Percentiles rank a stretch among this genome's conserved stretches.
Conservation (phyloP, 2,113 vertebrate genomes). For the Paedocypris sp. region DNA sequence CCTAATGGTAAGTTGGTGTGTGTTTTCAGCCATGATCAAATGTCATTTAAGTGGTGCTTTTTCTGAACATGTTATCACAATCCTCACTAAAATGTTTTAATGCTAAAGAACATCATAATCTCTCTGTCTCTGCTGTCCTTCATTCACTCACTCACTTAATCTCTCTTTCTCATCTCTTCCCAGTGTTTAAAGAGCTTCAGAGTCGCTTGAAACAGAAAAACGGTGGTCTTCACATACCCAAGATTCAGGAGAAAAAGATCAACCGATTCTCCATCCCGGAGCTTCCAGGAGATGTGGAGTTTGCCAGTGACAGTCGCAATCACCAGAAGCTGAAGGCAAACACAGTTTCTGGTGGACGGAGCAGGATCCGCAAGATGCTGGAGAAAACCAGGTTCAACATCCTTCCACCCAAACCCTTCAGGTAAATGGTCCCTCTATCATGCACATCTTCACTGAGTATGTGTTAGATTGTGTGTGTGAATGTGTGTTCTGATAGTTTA, state of each 20-base stretch:
- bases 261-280: constrained; percentile 94
- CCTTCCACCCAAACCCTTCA: constrained; percentile 90
- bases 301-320: constrained; percentile 77
- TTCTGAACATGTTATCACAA: too few relatives aligned
- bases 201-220: constrained; percentile 77
- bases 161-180: neutral
- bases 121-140: constrained; percentile 90
- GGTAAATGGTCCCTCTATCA: too few relatives aligned
- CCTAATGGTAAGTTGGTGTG: too few relatives aligned
- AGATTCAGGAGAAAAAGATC: constrained; percentile 91
- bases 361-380: constrained; percentile 91
- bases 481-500: constrained; percentile 46
- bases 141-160: neutral
- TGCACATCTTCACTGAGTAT: constrained; percentile 23
- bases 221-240: constrained; percentile 83
- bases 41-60: too few relatives aligned
- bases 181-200: constrained; percentile 95
- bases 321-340: constrained; percentile 91
- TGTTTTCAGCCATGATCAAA: too few relatives aligned
- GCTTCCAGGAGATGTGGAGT: constrained; percentile 85
- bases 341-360: constrained; percentile 86
- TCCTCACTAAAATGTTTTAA: too few relatives aligned
- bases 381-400: constrained; percentile 95
- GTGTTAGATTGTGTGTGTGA: constrained; percentile 23
- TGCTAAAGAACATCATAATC: too few relatives aligned